Percentiles rank a stretch among this genome's conserved stretches.
Evolutionary conservation across 1,140 invertebrate genomes (phyloP).

Genomic region (Eupristina koningsbergeri): DNA sequence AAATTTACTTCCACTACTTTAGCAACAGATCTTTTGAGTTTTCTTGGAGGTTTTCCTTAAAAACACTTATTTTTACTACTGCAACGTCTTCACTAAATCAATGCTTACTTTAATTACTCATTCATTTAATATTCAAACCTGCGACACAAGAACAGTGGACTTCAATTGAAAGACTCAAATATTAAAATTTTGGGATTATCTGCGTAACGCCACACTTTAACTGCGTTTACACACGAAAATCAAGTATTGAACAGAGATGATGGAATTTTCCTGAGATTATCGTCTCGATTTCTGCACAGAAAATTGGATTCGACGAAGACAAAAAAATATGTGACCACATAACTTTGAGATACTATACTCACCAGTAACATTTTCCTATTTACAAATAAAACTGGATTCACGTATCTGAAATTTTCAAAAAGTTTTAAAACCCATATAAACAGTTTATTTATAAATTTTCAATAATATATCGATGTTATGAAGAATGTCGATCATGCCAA

Average conservation of each 20-base stretch:
- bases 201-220: neutral
- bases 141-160: neutral
- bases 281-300: neutral
- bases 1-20: too few species aligned
- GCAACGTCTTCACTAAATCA: neutral
- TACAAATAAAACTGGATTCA: neutral
- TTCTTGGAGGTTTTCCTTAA: too few species aligned
- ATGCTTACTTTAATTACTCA: neutral
- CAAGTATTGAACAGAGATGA: neutral
- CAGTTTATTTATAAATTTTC: neutral
- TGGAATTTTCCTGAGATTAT: conserved; percentile 2
- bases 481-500: too few species aligned
- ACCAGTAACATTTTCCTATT: neutral
- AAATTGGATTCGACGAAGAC: too few species aligned
- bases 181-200: conserved; percentile 3
- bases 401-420: neutral
- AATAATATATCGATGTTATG: neutral
- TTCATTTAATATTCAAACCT: neutral
- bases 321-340: too few species aligned
- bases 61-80: too few species aligned
- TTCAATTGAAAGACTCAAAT: neutral
- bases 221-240: conserved; percentile 2
- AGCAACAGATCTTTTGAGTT: too few species aligned
- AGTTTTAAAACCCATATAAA: neutral
- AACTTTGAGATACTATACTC: too few species aligned